Conservation (phyloP, 2,113 vertebrate genomes). For the Meriones unguiculatus region DNA sequence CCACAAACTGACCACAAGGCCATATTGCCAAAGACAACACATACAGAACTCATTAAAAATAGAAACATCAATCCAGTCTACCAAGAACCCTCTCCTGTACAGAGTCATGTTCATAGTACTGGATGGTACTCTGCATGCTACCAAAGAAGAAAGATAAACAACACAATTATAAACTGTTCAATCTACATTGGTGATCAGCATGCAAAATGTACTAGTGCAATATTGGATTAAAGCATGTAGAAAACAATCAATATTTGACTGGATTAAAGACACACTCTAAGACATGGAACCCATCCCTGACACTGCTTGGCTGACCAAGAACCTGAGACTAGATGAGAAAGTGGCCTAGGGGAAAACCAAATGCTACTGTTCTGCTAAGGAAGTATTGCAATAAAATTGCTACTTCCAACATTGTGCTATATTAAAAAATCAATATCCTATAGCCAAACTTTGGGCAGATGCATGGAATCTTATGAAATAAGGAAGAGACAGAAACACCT, state of each 20-base stretch:
- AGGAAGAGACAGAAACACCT: too few species aligned
- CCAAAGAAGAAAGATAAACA: background rate
- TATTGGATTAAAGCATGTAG: background rate
- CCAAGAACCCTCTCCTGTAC: background rate
- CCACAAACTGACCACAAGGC: background rate
- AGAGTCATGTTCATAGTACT: background rate
- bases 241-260: background rate
- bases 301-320: background rate
- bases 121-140: background rate
- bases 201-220: background rate
- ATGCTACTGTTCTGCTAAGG: background rate
- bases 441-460: too few species aligned
- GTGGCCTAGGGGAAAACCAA: background rate
- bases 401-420: background rate
- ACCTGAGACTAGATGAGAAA: background rate
- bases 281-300: background rate
- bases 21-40: background rate
- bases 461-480: too few species aligned
- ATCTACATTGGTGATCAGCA: background rate
- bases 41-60: background rate
- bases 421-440: background rate
- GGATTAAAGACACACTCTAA: background rate
- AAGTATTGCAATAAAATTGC: background rate
- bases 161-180: background rate
- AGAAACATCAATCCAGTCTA: background rate